Evolutionary conservation across 2,888 invertebrate genomes (phyloP), one percentile per base, ranked within the genome.

Genomic region (Leptopilina syphax): DNA sequence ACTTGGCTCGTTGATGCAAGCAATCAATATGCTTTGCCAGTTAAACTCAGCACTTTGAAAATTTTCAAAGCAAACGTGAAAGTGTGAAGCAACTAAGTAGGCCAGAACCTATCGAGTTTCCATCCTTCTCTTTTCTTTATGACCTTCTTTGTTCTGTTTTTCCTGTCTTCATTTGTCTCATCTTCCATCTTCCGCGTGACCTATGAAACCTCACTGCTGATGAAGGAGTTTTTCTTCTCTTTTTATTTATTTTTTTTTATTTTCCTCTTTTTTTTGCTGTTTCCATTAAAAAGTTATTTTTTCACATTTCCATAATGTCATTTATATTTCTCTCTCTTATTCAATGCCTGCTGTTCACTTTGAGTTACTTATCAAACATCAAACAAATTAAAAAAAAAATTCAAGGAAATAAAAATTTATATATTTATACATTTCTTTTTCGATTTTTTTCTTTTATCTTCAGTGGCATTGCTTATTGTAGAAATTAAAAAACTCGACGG

Each of bases 11-110:
- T 27, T 50, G n/a, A 70, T 50, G 13, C 13, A n/a, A 13, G 54
- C 77, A 79, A 83, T 81, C 78, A 68, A 78, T 78, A 77, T 81
- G 81, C 80, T 81, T 80, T 81, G 63, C 79, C 81, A 81, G 81
- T 83, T 81, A 79, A 83, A 81, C 83, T 80, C 81, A 76, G 80
- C 77, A 80, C 76, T 70, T 41, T 76, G 77, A 73, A 34, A 80
- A 80, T 79, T 81, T 80, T 79, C 78, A 80, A 80, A 80, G 80
- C 78, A 82, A 83, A 80, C 77, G 77, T 70, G 70, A 27, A 70
- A 27, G 70, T 70, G 70, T 70, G 70, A 70, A 70, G 50, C 27
- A 27, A 50, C 27, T 70, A 70, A 70, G 70, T 70, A 54, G 70
- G 54, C 70, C 70, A 70, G 54, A 68, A 50, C 50, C 10, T 66